A percentile compares a stretch with the other conserved stretches of the same genome.
Evolutionary conservation across 2,888 invertebrate genomes (phyloP).

Genomic region (Globia sparganii): DNA sequence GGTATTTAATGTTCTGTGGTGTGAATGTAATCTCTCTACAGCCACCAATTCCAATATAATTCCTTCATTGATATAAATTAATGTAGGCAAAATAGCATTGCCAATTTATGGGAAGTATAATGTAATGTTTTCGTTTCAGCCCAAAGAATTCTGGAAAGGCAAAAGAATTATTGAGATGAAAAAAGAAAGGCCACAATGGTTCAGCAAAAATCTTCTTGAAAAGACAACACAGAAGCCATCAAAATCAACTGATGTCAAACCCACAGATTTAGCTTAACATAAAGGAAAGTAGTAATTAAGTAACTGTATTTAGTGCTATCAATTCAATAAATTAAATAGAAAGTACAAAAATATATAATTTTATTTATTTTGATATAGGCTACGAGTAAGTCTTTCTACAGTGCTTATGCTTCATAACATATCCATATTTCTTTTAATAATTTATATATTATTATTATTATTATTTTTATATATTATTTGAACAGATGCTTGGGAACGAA

Average conservation of each 20-base stretch:
- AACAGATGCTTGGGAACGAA: background rate
- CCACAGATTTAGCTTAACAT: constrained; percentile 92
- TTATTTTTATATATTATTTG: background rate
- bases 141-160: constrained; percentile 91
- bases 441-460: too few relatives aligned
- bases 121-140: constrained; percentile 78
- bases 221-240: constrained; percentile 93
- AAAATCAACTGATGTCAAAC: constrained; percentile 93
- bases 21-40: background rate
- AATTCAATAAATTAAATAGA: constrained; percentile 34
- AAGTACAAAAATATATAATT: constrained; percentile 20
- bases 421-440: constrained; percentile 9
- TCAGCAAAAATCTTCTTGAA: constrained; percentile 95
- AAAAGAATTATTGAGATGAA: constrained; percentile 96
- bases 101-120: background rate
- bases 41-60: background rate
- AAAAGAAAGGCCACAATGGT: constrained; percentile 96
- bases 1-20: too few relatives aligned
- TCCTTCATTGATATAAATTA: background rate
- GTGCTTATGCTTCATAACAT: constrained; percentile 7
- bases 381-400: constrained; percentile 10
- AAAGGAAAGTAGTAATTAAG: constrained; percentile 17
- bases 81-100: background rate
- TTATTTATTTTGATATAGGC: constrained; percentile 5
- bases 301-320: constrained; percentile 43